Evolutionary conservation across 2,113 vertebrate genomes (phyloP).

Genomic region (Corythoichthys haematopterus): DNA sequence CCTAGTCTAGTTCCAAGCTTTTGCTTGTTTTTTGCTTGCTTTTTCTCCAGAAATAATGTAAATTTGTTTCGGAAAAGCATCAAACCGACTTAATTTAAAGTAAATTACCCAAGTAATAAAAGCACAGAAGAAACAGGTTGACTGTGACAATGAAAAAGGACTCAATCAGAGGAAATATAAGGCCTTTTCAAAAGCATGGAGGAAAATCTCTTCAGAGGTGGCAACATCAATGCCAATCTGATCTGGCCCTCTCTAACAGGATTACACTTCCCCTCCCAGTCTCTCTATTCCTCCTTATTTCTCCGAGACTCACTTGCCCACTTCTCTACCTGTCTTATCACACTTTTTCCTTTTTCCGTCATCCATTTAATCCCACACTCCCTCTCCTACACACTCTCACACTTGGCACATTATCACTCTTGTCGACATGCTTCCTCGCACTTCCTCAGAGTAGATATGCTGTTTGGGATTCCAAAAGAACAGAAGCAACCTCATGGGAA

Average conservation of each 20-base stretch:
- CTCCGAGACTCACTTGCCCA: constrained; percentile 9
- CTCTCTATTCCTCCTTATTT: constrained; percentile 14
- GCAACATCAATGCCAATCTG: constrained; percentile 22
- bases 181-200: constrained; percentile 15
- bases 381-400: constrained; percentile 5
- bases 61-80: background rate
- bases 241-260: constrained; percentile 33
- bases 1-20: background rate
- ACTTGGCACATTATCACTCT: constrained; percentile 28
- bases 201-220: constrained; percentile 30
- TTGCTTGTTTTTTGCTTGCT: background rate
- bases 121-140: constrained; percentile 5
- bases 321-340: constrained; percentile 14
- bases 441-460: constrained; percentile 23
- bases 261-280: constrained; percentile 35
- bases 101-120: constrained; percentile 4
- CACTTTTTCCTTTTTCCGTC: constrained; percentile 3
- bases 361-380: background rate
- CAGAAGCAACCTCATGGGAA: constrained; percentile 6
- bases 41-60: background rate
- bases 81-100: background rate
- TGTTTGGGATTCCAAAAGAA: constrained; percentile 25
- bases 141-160: constrained; percentile 11
- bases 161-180: constrained; percentile 40
- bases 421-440: constrained; percentile 33